These are phyloP conservation scores for Noctua janthe DNA, from an alignment of 2,888 invertebrate species.

Conservation along the genomic window DNA sequence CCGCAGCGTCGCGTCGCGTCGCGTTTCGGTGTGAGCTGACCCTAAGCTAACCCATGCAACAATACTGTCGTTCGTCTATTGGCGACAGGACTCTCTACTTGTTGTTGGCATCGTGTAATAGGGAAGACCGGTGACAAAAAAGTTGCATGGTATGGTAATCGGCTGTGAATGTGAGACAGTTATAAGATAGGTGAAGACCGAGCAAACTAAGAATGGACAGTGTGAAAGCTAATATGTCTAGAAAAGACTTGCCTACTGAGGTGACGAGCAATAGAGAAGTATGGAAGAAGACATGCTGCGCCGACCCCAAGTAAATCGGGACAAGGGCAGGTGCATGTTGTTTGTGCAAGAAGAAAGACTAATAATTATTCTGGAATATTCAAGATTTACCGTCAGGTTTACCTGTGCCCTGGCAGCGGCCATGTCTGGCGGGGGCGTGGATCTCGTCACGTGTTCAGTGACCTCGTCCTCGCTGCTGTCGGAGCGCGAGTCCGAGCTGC, in stretches of 20 bases:
- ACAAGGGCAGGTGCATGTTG: neutral
- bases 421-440: conserved; percentile 83
- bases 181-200: neutral
- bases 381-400: conserved; percentile 46
- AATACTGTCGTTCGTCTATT: neutral
- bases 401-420: conserved; percentile 88
- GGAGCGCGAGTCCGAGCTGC: conserved; percentile 89
- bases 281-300: neutral
- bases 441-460: conserved; percentile 92
- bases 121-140: neutral
- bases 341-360: conserved; percentile 9
- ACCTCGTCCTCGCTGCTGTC: conserved; percentile 95
- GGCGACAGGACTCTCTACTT: neutral
- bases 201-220: neutral
- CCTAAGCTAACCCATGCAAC: too few relatives aligned
- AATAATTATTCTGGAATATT: conserved; percentile 3
- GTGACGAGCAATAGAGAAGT: neutral
- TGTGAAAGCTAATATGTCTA: neutral
- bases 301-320: neutral
- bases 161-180: neutral
- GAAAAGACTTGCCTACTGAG: neutral
- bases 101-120: too few relatives aligned
- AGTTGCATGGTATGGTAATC: neutral
- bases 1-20: too few relatives aligned
- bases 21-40: too few relatives aligned